Conservation (phyloP, 2,113 vertebrate genomes). For the Kryptolebias marmoratus region DNA sequence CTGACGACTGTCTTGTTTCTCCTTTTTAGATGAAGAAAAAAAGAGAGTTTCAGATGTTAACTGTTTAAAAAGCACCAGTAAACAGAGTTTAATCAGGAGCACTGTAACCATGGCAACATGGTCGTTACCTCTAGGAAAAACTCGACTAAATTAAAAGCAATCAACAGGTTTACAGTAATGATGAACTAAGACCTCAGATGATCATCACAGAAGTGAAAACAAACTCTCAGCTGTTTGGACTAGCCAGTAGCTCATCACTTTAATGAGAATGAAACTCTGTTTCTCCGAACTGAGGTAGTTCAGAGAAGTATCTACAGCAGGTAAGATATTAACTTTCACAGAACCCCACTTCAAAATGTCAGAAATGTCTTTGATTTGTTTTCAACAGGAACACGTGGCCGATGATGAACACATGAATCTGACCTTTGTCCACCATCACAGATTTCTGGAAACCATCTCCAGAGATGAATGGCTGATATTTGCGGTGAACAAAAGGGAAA, state of each 20-base stretch:
- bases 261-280: no score
- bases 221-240: no score
- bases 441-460: constrained; percentile 25
- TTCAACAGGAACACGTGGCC: no score
- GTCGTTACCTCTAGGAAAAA: no score
- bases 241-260: no score
- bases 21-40: constrained; percentile 60
- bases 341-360: no score
- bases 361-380: no score
- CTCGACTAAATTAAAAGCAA: background rate
- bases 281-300: no score
- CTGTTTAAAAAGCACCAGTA: constrained; percentile 74
- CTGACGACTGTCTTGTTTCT: constrained; percentile 52
- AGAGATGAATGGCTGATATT: constrained; percentile 39
- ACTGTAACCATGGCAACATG: background rate
- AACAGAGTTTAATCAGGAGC: constrained; percentile 72
- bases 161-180: constrained; percentile 18
- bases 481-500: constrained; percentile 29
- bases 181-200: background rate
- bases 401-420: no score
- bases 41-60: constrained; percentile 61
- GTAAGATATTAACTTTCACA: no score
- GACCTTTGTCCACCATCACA: constrained; percentile 4
- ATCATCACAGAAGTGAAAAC: no score
- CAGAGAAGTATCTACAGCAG: no score